phyloP scores from a whole-genome alignment of 2,888 invertebrate genomes.

The Pterostichus madidus region DNA sequence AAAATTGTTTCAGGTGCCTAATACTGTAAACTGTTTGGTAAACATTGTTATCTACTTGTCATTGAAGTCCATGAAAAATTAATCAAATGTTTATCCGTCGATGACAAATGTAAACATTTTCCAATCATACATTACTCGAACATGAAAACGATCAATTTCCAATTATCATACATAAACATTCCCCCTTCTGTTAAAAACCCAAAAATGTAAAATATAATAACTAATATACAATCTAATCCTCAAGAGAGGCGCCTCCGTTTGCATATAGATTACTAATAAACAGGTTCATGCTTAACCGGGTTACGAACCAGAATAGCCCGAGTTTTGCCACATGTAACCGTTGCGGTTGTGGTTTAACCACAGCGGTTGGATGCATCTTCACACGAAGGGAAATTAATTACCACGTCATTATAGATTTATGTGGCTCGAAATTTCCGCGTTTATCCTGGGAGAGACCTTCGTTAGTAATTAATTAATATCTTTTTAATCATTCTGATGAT shows the following conservation, averaged over 20 bases:
- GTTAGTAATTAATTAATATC: constrained; percentile 41
- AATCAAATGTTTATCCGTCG: no score
- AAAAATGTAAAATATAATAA: background rate
- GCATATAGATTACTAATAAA: constrained; percentile 45
- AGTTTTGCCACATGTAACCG: no score
- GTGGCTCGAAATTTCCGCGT: background rate
- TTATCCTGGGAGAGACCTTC: background rate
- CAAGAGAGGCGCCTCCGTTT: background rate
- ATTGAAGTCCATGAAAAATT: no score
- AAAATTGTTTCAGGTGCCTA: no score
- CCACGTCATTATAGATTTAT: constrained; percentile 10
- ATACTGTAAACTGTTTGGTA: no score
- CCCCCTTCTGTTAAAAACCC: background rate
- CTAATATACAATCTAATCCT: no score
- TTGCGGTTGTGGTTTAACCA: no score
- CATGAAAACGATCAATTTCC: background rate
- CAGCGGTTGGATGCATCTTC: constrained; percentile 10
- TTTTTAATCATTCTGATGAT: constrained; percentile 13
- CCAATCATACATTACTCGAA: no score
- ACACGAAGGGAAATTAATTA: constrained; percentile 24
- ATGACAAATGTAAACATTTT: no score
- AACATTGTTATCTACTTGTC: no score
- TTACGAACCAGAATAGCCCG: no score
- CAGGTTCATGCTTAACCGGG: background rate
- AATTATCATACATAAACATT: background rate